Evolutionary conservation across 1,140 invertebrate species (phyloP).

Genomic region (Asobara japonica): DNA sequence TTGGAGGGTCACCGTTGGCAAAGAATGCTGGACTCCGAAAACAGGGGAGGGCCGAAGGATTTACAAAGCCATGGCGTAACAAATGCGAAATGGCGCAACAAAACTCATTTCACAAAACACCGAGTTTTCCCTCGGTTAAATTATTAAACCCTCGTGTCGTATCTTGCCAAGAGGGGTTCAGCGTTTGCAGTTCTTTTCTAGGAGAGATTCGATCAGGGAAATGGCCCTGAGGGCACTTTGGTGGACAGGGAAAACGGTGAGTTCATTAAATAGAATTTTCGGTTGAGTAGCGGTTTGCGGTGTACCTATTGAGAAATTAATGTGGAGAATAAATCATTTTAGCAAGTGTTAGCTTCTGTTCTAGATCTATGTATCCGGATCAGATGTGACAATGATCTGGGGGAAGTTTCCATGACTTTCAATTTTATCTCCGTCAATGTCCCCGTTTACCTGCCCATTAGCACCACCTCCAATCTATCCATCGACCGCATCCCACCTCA

Average conservation of each 20-base stretch:
- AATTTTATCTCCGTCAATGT: no score
- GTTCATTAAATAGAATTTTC: background rate
- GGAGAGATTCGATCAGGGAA: background rate
- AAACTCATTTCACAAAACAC: conserved; percentile 54
- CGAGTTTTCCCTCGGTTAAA: conserved; percentile 44
- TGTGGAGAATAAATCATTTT: no score
- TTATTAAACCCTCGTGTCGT: conserved; percentile 41
- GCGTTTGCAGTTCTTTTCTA: background rate
- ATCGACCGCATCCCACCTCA: no score
- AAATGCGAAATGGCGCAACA: conserved; percentile 36
- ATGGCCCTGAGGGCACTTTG: background rate
- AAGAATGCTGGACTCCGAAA: background rate
- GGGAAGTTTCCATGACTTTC: no score
- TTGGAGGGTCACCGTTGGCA: background rate
- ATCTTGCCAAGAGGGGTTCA: background rate
- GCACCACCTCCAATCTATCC: no score
- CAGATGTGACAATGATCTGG: no score
- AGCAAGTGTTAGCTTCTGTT: no score
- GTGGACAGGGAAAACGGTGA: background rate
- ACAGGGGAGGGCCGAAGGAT: background rate
- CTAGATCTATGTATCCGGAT: no score
- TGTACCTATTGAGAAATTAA: no score
- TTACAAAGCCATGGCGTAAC: conserved; percentile 4
- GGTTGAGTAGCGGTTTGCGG: background rate
- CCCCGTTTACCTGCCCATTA: no score